Evolutionary conservation across 2,797 vertebrate species (phyloP).

Genomic region (Lepus oiostolus): DNA sequence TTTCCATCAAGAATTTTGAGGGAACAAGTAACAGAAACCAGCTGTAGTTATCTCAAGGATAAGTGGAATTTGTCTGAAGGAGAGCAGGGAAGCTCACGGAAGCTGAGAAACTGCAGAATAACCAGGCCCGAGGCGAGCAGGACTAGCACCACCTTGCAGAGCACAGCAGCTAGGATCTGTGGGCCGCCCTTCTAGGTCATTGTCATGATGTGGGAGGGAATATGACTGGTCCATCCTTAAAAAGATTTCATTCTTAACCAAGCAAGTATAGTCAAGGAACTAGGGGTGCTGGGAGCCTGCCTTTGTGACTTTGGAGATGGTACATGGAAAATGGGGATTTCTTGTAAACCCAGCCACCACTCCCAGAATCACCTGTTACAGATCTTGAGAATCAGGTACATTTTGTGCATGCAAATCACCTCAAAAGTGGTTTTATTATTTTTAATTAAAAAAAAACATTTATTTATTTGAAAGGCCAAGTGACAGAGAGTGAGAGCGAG

Average conservation of each 20-base stretch:
- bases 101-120: background rate
- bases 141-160: background rate
- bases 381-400: background rate
- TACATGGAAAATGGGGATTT: background rate
- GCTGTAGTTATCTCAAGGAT: background rate
- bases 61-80: background rate
- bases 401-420: background rate
- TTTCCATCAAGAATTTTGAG: background rate
- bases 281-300: background rate
- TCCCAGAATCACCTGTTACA: background rate
- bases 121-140: background rate
- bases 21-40: slow-evolving; percentile 17
- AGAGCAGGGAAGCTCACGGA: background rate
- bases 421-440: background rate
- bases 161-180: background rate
- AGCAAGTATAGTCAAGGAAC: background rate
- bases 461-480: too few relatives aligned
- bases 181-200: background rate
- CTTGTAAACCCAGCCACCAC: background rate
- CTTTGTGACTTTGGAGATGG: background rate
- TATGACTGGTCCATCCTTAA: background rate
- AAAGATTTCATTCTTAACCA: background rate
- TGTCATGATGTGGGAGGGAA: background rate
- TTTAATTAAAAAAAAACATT: too few relatives aligned
- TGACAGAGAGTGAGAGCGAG: too few relatives aligned